Base-by-base conservation (phyloP, 2,888 invertebrate genomes). In the Nomada flava region DNA sequence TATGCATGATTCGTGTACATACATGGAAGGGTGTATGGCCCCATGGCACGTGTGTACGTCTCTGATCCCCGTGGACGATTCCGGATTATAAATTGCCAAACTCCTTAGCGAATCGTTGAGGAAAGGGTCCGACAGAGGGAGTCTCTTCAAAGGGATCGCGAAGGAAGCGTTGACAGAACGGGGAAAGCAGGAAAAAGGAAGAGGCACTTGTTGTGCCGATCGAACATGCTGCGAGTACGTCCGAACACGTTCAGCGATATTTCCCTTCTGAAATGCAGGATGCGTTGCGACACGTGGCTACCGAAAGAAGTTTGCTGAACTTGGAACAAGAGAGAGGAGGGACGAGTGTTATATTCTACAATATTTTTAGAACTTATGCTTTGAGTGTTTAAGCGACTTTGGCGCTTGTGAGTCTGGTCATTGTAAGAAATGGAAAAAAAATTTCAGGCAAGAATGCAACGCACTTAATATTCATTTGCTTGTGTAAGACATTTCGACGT, bases 31-130 rank as follows among this genome's bases (percentile, higher is more conserved):
- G 57, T 42, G 59, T 57, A 75, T 44, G 52, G 42, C 23, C 64
- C 67, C 79, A 77, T 69, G 79, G 72, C 73, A 73, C 76, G 86
- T 53, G 84, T 74, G 76, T 73, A 60, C 68, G 79, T 82, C 72
- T 79, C 63, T 82, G 77, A 81, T 81, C 80, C 78, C 69, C 71
- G 82, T 68, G 84, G 83, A 87, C 85, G 87, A 83, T 63, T 78
- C 52, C 71, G 72, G 89, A 83, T 89, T 89, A 89, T 85, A 89
- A 89, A 89, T 89, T 88, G 89, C 87, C 89, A 80, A 89, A 89
- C 85, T 89, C 89, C 84, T 89, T 85, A 83, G 74, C 74, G 77
- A 55, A 47, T 42, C 23, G 47, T 0, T 26, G 64, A 23, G 42
- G 63, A 13, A 44, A 1, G 53, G 11, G 23, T 11, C 18, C 1